Evolutionary conservation across 2,113 vertebrate genomes (phyloP).

Genomic region (Piprites chloris): DNA sequence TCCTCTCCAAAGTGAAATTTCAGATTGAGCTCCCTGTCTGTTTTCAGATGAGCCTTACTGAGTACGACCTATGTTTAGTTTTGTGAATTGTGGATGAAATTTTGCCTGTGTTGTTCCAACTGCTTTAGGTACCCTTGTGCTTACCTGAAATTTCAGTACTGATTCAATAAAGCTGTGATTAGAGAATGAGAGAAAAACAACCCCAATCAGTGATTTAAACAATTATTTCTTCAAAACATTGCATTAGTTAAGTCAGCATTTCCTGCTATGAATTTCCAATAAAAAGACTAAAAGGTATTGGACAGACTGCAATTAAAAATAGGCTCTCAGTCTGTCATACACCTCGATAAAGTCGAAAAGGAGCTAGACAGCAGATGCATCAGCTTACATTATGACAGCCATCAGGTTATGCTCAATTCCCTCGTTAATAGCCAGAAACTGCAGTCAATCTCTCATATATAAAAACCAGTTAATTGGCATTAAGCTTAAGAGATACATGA

Average conservation of each 20-base stretch:
- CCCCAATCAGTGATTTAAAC: background rate
- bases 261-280: background rate
- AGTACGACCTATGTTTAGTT: background rate
- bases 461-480: background rate
- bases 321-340: accelerated
- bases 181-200: background rate
- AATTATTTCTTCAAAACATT: background rate
- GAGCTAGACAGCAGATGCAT: background rate
- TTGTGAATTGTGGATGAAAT: background rate
- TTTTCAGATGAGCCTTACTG: background rate
- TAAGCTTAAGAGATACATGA: background rate
- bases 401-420: background rate
- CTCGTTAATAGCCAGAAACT: background rate
- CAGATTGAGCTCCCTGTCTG: background rate
- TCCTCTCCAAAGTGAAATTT: background rate
- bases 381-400: background rate
- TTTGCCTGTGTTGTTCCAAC: background rate
- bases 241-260: background rate
- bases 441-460: background rate
- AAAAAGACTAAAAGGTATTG: background rate
- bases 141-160: background rate
- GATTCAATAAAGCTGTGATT: background rate
- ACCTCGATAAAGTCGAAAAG: background rate
- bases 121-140: background rate
- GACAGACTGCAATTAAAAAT: background rate